These are phyloP conservation scores for Dryobates pubescens DNA, from an alignment of 2,797 vertebrate species.

Conservation along the genomic window DNA sequence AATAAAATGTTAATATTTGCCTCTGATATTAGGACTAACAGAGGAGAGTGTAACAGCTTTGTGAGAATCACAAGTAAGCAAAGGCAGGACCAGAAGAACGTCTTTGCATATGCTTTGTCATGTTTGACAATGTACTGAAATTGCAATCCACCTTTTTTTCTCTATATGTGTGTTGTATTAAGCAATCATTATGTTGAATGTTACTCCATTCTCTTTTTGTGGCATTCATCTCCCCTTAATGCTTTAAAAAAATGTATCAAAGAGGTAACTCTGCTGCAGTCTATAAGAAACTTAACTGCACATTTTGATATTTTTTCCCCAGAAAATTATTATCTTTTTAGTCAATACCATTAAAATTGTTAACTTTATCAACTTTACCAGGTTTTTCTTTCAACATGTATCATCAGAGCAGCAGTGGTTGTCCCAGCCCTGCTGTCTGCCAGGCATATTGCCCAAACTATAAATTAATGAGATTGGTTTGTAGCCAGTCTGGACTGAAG, in stretches of 20 bases:
- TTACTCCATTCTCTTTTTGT: not conserved
- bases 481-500: slow-evolving; percentile 43
- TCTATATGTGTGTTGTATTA: not conserved
- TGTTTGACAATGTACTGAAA: not conserved
- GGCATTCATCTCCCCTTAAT: not conserved
- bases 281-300: not conserved
- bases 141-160: not conserved
- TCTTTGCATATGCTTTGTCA: not conserved
- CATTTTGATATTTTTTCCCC: not conserved
- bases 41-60: not conserved
- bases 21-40: not conserved
- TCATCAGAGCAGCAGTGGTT: slow-evolving; percentile 51
- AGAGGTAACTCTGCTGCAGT: not conserved
- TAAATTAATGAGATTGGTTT: slow-evolving; percentile 74
- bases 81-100: not conserved
- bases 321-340: not conserved
- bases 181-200: not conserved
- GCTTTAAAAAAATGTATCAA: not conserved
- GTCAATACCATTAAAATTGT: slow-evolving; percentile 39
- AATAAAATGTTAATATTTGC: not conserved
- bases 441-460: slow-evolving; percentile 57
- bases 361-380: slow-evolving; percentile 7
- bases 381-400: slow-evolving; percentile 25
- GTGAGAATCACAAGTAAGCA: not conserved
- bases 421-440: slow-evolving; percentile 55